Evolutionary conservation across 1,140 invertebrate species (phyloP), one percentile per base, ranked within the genome.

Genomic region (Drosophila miranda): DNA sequence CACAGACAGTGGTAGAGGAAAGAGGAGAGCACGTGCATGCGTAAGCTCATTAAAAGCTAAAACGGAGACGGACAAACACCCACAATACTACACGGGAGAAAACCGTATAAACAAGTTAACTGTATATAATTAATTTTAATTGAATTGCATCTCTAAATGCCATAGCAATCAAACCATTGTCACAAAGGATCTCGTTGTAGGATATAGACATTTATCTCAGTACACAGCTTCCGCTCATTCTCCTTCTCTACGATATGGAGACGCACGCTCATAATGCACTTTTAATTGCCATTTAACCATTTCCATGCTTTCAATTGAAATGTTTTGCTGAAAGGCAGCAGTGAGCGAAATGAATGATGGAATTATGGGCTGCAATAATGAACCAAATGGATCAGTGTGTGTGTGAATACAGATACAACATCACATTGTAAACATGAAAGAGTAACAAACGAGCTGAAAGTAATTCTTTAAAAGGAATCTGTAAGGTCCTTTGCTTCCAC

Each of bases 251-350:
- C 46, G 42, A 34, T 43, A 30, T 70, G 41, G 34, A 41, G 34
- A 49, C 49, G n/a, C 11, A 64, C 21, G 14, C 45, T 19, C 56
- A 72, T 60, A 78, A 83, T 83, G 58, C 68, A 84, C 75, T 84
- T 75, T 75, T 79, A 75, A 83, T 83, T 83, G 61, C 66, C 80
- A 52, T 60, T 61, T 83, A 78, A 83, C 78, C 83, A 83, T 67
- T 79, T 83, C 64, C 75, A 83, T 73, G 78, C 75, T 54, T 52
- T 78, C 68, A 84, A 79, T 83, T 79, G 79, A 75, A 82, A 67
- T 55, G 67, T 68, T 68, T 16, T 30, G 26, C 42, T 45, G 11
- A 41, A 46, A 14, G 45, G 45, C 14, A 13, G 11, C 7, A 48
- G 44, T 38, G 19, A 66, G 30, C 46, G 49, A 54, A 42, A 48